Percentiles rank a stretch among this genome's conserved stretches.
phyloP scores from a whole-genome alignment of 2,888 invertebrate genomes.

The Trisateles emortualis region DNA sequence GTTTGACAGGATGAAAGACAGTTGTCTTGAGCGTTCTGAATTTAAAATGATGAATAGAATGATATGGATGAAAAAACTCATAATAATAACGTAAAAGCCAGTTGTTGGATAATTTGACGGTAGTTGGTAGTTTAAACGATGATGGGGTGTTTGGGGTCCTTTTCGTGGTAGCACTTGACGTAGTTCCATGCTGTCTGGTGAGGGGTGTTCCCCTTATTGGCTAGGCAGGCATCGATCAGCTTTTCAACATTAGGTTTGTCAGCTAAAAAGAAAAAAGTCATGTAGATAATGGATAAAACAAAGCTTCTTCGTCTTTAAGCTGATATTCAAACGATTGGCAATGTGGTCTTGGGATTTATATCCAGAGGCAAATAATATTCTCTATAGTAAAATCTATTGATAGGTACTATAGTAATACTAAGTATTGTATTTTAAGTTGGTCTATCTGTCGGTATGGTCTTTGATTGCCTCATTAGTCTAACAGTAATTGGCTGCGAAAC shows the following conservation, averaged over 20 bases:
- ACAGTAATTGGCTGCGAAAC: too few species aligned
- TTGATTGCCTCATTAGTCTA: too few species aligned
- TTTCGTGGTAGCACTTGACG: slow-evolving; percentile 84
- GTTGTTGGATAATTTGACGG: background rate
- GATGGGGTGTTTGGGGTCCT: slow-evolving; percentile 83
- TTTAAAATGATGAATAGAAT: slow-evolving; percentile 1
- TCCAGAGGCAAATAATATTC: too few species aligned
- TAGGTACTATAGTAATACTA: too few species aligned
- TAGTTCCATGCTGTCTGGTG: slow-evolving; percentile 85
- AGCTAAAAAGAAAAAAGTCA: slow-evolving; percentile 56
- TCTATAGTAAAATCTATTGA: too few species aligned
- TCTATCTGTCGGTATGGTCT: too few species aligned
- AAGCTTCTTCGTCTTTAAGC: too few species aligned
- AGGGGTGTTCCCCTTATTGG: slow-evolving; percentile 80
- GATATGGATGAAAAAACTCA: background rate
- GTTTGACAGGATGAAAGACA: background rate
- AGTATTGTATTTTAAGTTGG: too few species aligned
- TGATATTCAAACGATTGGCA: too few species aligned
- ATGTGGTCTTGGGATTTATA: too few species aligned
- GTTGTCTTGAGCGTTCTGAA: slow-evolving; percentile 17
- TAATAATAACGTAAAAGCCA: background rate
- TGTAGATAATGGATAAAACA: too few species aligned
- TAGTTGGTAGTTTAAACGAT: slow-evolving; percentile 64
- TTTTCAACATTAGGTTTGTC: slow-evolving; percentile 80
- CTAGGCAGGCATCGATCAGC: slow-evolving; percentile 78